Evolutionary conservation across 1,140 invertebrate species (phyloP).

Genomic region (Conus ventricosus): DNA sequence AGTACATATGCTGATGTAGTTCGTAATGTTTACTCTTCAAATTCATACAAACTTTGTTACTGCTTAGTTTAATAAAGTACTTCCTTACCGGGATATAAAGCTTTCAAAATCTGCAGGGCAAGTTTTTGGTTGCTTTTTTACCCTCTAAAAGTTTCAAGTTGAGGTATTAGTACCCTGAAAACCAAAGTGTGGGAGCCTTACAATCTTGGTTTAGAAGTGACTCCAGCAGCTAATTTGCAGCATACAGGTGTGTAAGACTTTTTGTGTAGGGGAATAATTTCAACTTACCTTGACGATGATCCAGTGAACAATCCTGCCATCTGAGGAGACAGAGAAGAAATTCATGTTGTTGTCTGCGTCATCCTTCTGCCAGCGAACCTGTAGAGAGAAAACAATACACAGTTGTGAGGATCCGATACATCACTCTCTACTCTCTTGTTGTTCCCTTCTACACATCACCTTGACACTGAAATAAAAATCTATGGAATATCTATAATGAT

Average conservation of each 20-base stretch:
- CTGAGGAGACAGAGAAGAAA: slow-evolving; percentile 90
- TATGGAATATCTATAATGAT: too few relatives aligned
- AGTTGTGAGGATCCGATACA: neutral
- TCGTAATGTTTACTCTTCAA: too few relatives aligned
- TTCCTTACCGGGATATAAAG: too few relatives aligned
- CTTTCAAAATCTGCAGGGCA: too few relatives aligned
- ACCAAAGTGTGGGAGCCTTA: too few relatives aligned
- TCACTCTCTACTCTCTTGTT: neutral
- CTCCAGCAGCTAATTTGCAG: neutral
- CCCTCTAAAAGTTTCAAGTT: too few relatives aligned
- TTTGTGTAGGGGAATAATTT: neutral
- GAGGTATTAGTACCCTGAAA: too few relatives aligned
- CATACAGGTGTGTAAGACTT: neutral
- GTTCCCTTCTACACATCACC: neutral
- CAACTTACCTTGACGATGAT: slow-evolving; percentile 84
- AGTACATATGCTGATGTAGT: too few relatives aligned
- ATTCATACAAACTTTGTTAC: too few relatives aligned
- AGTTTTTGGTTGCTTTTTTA: too few relatives aligned
- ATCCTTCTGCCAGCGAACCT: slow-evolving; percentile 76
- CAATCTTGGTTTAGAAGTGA: neutral
- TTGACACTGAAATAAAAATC: neutral
- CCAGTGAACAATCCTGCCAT: slow-evolving; percentile 91
- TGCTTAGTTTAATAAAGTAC: too few relatives aligned
- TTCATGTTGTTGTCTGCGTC: slow-evolving; percentile 86
- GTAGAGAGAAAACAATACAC: neutral